These are phyloP conservation scores for Neomonachus schauinslandi DNA, from an alignment of 2,113 vertebrate genomes.

Conservation along the genomic window DNA sequence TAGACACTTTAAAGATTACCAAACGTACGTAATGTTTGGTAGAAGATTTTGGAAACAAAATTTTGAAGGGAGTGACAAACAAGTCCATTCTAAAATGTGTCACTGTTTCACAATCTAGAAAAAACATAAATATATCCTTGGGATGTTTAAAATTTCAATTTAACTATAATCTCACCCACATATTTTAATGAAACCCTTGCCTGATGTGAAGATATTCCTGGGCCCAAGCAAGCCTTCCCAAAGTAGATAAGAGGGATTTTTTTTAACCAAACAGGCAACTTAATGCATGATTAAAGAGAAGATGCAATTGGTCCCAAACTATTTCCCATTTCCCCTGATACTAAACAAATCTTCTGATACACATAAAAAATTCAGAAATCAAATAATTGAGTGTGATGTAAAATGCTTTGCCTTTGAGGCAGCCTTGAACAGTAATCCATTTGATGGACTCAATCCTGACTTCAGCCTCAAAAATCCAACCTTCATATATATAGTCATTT, in stretches of 20 bases:
- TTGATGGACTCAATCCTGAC: conserved; percentile 25
- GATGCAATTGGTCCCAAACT: conserved; percentile 18
- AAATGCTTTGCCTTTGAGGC: conserved; percentile 41
- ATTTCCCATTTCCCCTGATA: conserved; percentile 13
- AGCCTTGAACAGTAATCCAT: background rate
- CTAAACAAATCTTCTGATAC: conserved; percentile 31
- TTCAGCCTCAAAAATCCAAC: conserved; percentile 40
- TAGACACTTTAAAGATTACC: background rate
- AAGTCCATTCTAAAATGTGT: background rate
- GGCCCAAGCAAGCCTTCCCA: background rate
- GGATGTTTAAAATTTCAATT: conserved; percentile 42
- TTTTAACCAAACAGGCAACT: conserved; percentile 9
- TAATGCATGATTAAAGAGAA: conserved; percentile 35
- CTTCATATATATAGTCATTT: background rate
- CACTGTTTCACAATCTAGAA: background rate
- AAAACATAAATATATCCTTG: background rate
- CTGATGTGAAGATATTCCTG: conserved; percentile 21
- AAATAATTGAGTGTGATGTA: background rate
- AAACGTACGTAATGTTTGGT: background rate
- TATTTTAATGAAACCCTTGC: background rate
- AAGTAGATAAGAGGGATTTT: background rate
- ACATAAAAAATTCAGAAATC: conserved; percentile 23
- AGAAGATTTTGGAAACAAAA: conserved; percentile 36
- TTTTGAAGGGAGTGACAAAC: conserved; percentile 15
- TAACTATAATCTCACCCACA: background rate